phyloP scores from a whole-genome alignment of 2,888 invertebrate genomes.

The Zaprionus bogoriensis region DNA sequence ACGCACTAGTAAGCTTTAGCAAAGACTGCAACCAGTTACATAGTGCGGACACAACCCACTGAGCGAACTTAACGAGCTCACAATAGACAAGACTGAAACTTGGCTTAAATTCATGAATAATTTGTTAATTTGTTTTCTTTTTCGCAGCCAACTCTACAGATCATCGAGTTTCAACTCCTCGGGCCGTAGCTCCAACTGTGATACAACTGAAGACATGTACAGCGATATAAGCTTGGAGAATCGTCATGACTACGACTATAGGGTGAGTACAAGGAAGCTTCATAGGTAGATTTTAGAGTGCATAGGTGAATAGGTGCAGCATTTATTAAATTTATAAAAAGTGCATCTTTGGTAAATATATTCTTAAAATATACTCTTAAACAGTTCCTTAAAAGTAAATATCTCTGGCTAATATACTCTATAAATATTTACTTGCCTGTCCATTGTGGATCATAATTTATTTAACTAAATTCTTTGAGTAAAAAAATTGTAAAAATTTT shows the following conservation, averaged over 20 bases:
- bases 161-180: conserved; percentile 97
- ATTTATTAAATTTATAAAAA: no score
- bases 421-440: no score
- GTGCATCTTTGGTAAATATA: no score
- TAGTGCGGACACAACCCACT: conserved; percentile 22
- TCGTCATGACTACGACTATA: conserved; percentile 96
- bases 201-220: conserved; percentile 97
- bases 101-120: neutral
- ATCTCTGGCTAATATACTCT: no score
- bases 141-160: conserved; percentile 91
- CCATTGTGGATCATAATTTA: no score
- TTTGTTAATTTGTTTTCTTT: neutral
- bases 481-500: no score
- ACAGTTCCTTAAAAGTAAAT: no score
- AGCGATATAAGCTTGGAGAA: conserved; percentile 96
- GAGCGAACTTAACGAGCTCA: neutral
- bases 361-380: no score
- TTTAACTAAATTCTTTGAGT: no score
- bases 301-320: no score
- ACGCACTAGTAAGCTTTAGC: conserved; percentile 6
- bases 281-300: no score
- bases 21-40: neutral
- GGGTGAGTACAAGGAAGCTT: conserved; percentile 85
- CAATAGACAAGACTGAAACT: conserved; percentile 1
- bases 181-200: conserved; percentile 94